phyloP scores from a whole-genome alignment of 1,140 invertebrate genomes.

The Plectrocnemia conspersa region DNA sequence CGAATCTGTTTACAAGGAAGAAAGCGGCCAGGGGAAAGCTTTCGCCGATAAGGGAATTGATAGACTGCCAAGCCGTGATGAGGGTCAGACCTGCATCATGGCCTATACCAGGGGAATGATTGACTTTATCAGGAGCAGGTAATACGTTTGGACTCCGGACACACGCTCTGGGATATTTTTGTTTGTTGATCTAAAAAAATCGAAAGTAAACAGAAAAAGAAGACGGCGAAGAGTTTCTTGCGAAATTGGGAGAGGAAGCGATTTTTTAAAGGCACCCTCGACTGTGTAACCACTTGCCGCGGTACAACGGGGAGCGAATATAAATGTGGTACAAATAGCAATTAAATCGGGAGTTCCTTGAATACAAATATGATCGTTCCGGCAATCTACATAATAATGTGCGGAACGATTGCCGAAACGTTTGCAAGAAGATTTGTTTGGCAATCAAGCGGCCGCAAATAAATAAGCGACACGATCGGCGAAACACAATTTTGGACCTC shows the following conservation, averaged over 20 bases:
- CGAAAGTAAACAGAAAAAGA: too few species aligned
- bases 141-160: conserved; percentile 4
- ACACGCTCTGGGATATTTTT: not conserved
- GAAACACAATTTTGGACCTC: not conserved
- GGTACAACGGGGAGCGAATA: conserved; percentile 15
- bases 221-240: too few species aligned
- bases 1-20: conserved; percentile 13
- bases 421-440: conserved; percentile 5
- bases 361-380: conserved; percentile 16
- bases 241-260: too few species aligned
- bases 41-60: conserved; percentile 25
- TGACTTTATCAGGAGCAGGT: conserved; percentile 18
- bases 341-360: conserved; percentile 16
- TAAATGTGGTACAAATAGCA: conserved; percentile 22
- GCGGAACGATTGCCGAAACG: conserved; percentile 3
- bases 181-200: too few species aligned
- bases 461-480: not conserved
- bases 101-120: conserved; percentile 9
- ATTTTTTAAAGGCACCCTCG: too few species aligned
- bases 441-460: not conserved
- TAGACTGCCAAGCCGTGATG: conserved; percentile 22
- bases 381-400: conserved; percentile 22
- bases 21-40: conserved; percentile 13
- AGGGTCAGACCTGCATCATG: conserved; percentile 23
- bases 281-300: conserved; percentile 4